Base-by-base conservation (phyloP, 2,888 invertebrate species). In the Limulus polyphemus region DNA sequence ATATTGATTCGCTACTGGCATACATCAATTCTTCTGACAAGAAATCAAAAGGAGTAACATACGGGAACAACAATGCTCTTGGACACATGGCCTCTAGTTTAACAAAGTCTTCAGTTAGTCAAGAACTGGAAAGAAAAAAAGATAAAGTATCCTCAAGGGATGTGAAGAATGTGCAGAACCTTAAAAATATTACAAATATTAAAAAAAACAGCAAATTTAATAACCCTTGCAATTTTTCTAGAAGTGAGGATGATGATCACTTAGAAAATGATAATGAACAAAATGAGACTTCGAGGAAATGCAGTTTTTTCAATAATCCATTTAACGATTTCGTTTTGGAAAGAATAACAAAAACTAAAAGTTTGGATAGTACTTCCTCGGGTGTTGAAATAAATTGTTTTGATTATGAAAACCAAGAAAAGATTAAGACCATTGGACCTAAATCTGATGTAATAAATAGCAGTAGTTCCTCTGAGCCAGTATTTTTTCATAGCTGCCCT, bases 1-100 rank as follows among this genome's bases (percentile, higher is more conserved):
- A 87, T 69, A 82, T 90, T 51, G 85, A 88, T 73, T 49, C 58
- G 14, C 55, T 69, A 13, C 16, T 69, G 13, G 57, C 65, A 51
- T 69, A 57, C 49, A 69, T 69, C 47, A 67, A 66, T 52, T 60
- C 62, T 10, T 57, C 60, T n/a, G 66, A 64, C 17, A 62, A 63
- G 14, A 62, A 64, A 32, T 52, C 32, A 2, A 65, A 65, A 56
- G 46, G 56, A n/a, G 14, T 48, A 47, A 16, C 56, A 7, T 59
- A 62, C 51, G 59, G 64, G 7, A 61, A 55, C 46, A 46, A 58
- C 32, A 50, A 47, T 10, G 56, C 51, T 58, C 58, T 11, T 11
- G 62, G 11, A 12, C 56, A 11, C n/a, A n/a, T n/a, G n/a, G n/a
- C n/a, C 11, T 55, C 46, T 11, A 10, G 10, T 60, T 51, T 13